These are phyloP conservation scores for Archaeoteleia sp. DNA, from an alignment of 2,888 invertebrate species.

Conservation along the genomic window DNA sequence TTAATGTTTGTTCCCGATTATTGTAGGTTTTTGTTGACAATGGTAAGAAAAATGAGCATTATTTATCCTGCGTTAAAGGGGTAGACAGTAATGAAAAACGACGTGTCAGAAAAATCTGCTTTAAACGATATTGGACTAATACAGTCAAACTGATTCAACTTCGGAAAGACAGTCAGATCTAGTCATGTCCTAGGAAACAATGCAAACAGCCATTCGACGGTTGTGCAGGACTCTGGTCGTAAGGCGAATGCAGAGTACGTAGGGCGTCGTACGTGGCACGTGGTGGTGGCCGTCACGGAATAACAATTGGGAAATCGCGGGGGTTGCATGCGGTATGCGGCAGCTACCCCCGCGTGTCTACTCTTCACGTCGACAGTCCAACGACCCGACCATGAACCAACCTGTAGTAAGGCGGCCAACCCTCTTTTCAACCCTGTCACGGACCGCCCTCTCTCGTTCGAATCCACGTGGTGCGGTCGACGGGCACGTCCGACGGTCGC, in stretches of 20 bases:
- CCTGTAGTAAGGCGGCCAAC: constrained; percentile 47
- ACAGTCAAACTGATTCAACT: constrained; percentile 21
- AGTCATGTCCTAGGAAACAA: constrained; percentile 20
- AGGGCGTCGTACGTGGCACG: constrained; percentile 61
- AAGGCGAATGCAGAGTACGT: constrained; percentile 60
- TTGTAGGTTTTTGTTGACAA: no score
- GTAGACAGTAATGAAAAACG: no score
- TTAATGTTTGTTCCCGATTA: no score
- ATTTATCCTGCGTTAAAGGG: no score
- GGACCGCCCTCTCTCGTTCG: constrained; percentile 56
- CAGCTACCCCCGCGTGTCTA: constrained; percentile 45
- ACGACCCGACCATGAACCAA: constrained; percentile 59
- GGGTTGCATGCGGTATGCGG: constrained; percentile 60
- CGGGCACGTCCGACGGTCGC: constrained; percentile 62
- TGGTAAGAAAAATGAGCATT: no score
- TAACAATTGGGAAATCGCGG: constrained; percentile 68
- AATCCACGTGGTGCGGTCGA: constrained; percentile 55
- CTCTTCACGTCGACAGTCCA: constrained; percentile 43
- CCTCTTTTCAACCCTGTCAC: constrained; percentile 67
- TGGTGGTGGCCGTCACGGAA: constrained; percentile 62
- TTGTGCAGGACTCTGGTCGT: constrained; percentile 42
- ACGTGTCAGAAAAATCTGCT: no score
- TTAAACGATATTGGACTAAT: no score
- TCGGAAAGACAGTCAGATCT: constrained; percentile 6
- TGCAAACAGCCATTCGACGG: constrained; percentile 18